phyloP scores from a whole-genome alignment of 2,888 invertebrate species.

The Apotomis betuletana region DNA sequence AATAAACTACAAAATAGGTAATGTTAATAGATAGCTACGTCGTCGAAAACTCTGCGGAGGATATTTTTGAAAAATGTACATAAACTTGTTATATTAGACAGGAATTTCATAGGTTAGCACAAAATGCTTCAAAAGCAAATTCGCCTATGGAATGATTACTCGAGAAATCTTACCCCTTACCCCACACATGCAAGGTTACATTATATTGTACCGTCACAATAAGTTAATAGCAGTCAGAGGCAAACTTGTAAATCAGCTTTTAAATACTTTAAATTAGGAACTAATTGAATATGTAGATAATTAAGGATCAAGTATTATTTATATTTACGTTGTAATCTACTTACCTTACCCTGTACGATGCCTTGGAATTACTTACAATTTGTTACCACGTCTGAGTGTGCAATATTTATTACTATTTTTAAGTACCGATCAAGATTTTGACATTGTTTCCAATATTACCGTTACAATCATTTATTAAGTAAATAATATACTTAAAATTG shows the following conservation, averaged over 20 bases:
- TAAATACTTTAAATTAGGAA: slow-evolving; percentile 34
- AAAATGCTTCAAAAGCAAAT: slow-evolving; percentile 64
- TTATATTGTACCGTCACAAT: slow-evolving; percentile 29
- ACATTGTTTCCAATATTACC: neutral
- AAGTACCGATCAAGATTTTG: slow-evolving; percentile 17
- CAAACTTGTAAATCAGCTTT: slow-evolving; percentile 41
- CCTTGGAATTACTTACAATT: slow-evolving; percentile 39
- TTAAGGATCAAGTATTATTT: slow-evolving; percentile 42
- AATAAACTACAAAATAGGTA: slow-evolving; percentile 27
- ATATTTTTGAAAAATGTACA: slow-evolving; percentile 41
- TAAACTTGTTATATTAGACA: slow-evolving; percentile 29
- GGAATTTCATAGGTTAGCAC: slow-evolving; percentile 39
- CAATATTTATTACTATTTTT: slow-evolving; percentile 37
- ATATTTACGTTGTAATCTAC: slow-evolving; percentile 38
- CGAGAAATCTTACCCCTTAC: slow-evolving; percentile 64
- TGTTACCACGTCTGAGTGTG: slow-evolving; percentile 40
- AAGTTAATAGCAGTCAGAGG: slow-evolving; percentile 40
- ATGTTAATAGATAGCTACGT: slow-evolving; percentile 23
- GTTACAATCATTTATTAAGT: slow-evolving; percentile 16
- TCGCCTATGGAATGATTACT: slow-evolving; percentile 49
- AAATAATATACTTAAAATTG: slow-evolving; percentile 6
- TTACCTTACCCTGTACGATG: slow-evolving; percentile 33
- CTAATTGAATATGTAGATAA: slow-evolving; percentile 36
- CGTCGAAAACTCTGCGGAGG: slow-evolving; percentile 27
- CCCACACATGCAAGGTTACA: slow-evolving; percentile 41